phyloP scores from a whole-genome alignment of 1,140 invertebrate genomes.

The Leptoteleia sp. region DNA sequence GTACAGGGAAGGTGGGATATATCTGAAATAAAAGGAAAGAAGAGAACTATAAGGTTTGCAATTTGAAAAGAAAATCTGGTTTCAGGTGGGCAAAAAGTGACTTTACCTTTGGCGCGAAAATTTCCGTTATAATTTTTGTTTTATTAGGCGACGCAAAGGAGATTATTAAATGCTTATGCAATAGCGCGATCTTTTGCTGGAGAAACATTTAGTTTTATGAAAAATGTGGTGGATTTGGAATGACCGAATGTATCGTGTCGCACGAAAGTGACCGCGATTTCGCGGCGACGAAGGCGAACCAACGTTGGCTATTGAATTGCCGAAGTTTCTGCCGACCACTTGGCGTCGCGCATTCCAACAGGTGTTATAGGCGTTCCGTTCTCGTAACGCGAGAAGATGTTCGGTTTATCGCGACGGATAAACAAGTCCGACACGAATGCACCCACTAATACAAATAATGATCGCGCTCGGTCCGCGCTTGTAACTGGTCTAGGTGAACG shows the following conservation, averaged over 20 bases:
- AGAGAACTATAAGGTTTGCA: too few species aligned
- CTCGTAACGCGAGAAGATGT: constrained; percentile 64
- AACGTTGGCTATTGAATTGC: constrained; percentile 50
- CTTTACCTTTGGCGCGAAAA: too few species aligned
- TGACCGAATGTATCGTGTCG: not conserved
- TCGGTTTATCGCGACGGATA: constrained; percentile 61
- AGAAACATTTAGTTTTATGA: not conserved
- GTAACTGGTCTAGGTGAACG: constrained; percentile 48
- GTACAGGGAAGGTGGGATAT: too few species aligned
- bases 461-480: constrained; percentile 21
- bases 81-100: too few species aligned
- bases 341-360: constrained; percentile 76
- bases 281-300: constrained; percentile 26
- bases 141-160: too few species aligned
- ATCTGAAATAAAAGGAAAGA: too few species aligned
- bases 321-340: constrained; percentile 56
- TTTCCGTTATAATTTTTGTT: too few species aligned
- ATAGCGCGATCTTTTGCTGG: too few species aligned
- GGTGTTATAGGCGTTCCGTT: constrained; percentile 76
- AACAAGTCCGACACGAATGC: constrained; percentile 52
- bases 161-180: not conserved
- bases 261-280: constrained; percentile 33
- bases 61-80: too few species aligned
- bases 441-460: constrained; percentile 51
- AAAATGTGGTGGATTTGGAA: not conserved